Evolutionary conservation across 2,113 vertebrate genomes (phyloP).

Genomic region (Willisornis vidua): DNA sequence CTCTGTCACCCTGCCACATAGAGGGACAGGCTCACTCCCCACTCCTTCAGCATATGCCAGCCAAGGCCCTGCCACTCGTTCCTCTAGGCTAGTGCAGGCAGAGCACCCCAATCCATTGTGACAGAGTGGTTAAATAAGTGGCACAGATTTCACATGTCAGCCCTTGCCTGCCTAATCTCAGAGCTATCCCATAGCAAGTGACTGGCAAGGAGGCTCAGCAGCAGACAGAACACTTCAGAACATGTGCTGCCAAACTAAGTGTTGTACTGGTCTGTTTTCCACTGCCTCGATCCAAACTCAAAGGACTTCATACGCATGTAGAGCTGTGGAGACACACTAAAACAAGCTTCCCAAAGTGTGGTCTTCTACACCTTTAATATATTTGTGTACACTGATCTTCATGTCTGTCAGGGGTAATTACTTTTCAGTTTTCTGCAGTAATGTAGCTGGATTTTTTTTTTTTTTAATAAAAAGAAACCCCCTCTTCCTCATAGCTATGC

Average conservation of each 20-base stretch:
- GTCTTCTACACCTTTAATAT: not conserved
- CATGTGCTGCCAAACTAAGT: not conserved
- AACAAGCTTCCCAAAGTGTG: not conserved
- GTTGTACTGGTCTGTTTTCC: not conserved
- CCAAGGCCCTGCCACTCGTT: not conserved
- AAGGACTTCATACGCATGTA: not conserved
- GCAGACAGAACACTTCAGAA: not conserved
- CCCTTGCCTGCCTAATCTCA: not conserved
- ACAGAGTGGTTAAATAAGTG: constrained; percentile 32
- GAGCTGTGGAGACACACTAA: not conserved
- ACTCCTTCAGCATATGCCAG: not conserved
- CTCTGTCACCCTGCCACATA: not conserved
- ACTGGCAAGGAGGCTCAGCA: not conserved
- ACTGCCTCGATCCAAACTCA: not conserved
- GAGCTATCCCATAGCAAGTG: not conserved
- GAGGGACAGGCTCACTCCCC: not conserved
- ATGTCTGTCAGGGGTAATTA: not conserved
- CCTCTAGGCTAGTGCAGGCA: not conserved
- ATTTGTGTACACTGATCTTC: not conserved
- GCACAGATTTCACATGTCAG: constrained; percentile 59
- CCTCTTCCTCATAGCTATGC: not conserved
- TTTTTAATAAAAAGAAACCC: not conserved
- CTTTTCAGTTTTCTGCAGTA: not conserved
- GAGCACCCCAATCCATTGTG: constrained; percentile 24
- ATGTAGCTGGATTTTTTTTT: not conserved